These are phyloP conservation scores for Empidonax traillii DNA, from an alignment of 2,113 vertebrate genomes.

Conservation along the genomic window DNA sequence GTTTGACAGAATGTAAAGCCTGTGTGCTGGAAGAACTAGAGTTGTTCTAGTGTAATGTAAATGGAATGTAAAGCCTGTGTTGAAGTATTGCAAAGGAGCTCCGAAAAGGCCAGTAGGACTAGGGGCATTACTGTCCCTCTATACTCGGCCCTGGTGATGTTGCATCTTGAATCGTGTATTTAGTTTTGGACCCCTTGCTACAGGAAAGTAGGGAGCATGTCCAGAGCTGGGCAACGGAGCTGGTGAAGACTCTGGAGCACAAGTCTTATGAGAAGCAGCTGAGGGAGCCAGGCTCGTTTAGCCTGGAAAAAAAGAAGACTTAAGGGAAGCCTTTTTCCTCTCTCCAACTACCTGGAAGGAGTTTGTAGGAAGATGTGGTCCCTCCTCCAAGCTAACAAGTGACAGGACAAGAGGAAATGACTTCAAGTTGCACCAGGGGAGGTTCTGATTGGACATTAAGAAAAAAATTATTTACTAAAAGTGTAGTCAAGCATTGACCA, in stretches of 20 bases:
- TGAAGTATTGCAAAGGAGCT: neutral
- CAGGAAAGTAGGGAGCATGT: neutral
- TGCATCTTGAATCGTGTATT: neutral
- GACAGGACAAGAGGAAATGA: neutral
- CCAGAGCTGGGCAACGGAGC: neutral
- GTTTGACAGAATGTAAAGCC: neutral
- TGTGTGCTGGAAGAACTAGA: neutral
- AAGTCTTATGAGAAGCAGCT: neutral
- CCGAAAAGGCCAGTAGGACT: neutral
- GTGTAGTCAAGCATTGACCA: neutral
- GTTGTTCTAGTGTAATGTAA: no score
- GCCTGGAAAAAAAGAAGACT: neutral
- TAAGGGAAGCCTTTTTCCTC: no score
- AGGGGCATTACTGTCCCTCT: neutral
- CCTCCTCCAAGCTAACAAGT: neutral
- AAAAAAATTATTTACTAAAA: neutral
- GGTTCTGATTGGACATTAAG: neutral
- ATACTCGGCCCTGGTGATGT: neutral
- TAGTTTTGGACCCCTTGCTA: neutral
- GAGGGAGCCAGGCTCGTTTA: neutral
- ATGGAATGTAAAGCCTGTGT: neutral
- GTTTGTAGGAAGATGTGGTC: accelerated
- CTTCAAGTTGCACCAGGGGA: neutral
- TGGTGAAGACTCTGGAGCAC: neutral
- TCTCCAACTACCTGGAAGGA: neutral